Percentiles rank a stretch among this genome's conserved stretches.
Evolutionary conservation across 92 coral and sea anemone genomes (phyloP).

Genomic region (Anthopleura xanthogrammica): DNA sequence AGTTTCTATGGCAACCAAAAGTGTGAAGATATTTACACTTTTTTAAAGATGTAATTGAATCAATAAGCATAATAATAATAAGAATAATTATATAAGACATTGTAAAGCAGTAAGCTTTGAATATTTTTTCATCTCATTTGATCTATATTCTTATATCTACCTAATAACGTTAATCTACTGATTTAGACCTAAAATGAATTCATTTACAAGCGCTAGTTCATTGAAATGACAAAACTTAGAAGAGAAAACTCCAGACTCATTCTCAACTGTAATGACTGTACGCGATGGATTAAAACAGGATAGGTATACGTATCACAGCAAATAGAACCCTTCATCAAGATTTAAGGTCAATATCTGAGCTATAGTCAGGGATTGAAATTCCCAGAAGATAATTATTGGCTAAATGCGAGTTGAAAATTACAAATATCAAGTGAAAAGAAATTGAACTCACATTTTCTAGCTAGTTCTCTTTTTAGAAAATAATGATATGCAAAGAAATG

Average conservation of each 20-base stretch:
- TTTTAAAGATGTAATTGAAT: background rate
- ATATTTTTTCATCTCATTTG: background rate
- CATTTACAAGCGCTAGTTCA: background rate
- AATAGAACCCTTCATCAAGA: too few relatives aligned
- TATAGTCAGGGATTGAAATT: too few relatives aligned
- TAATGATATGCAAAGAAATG: too few relatives aligned
- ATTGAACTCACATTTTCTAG: too few relatives aligned
- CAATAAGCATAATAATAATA: background rate
- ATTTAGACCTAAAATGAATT: background rate
- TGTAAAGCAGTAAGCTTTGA: slow-evolving; percentile 1
- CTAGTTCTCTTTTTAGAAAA: too few relatives aligned
- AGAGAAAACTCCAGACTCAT: background rate
- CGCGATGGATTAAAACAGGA: background rate
- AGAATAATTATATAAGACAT: background rate
- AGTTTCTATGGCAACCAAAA: background rate
- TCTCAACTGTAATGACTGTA: background rate
- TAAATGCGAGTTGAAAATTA: too few relatives aligned
- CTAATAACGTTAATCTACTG: background rate
- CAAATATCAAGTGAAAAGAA: too few relatives aligned
- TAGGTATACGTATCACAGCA: too few relatives aligned
- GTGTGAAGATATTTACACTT: background rate
- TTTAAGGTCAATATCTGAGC: too few relatives aligned
- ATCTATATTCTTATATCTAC: slow-evolving; percentile 10
- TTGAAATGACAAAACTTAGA: background rate
- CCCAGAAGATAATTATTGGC: too few relatives aligned